Base-by-base conservation (phyloP, 2,113 vertebrate species). In the Carollia perspicillata region DNA sequence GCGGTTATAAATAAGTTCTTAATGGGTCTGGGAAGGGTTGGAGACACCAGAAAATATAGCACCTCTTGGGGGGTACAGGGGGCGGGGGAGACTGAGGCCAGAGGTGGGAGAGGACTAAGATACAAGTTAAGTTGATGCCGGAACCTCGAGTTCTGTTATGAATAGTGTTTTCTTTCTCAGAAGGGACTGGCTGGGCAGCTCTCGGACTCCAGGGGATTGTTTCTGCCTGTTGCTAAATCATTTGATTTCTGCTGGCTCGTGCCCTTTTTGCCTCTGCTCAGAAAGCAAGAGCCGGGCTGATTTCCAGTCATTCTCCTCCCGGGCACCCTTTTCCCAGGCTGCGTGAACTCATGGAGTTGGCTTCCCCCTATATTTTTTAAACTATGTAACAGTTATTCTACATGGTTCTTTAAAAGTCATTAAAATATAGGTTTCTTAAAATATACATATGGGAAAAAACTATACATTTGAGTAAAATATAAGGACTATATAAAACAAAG, bases 1-100 rank as follows among this genome's bases (percentile, higher is more conserved):
- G 95, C 86, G 85, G 8, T 87, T 98, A 98, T 96, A 98, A 98
- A 98, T 97, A 97, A 95, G 85, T 63, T 65, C 58, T 93, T 91
- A 60, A 68, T 6, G 23, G 66, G 44, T 51, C 95, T 95, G 30
- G 89, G 89, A 95, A 97, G 97, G 79, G 18, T 65, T 84, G 88
- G 51, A 97, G 91, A 89, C 26, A 49, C 92, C 90, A 55, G 81
- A 87, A 90, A 96, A 97, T 84, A 71, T 2, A 96, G 77, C 68
- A 85, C 75, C n/a, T 77, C 85, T 90, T 16, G 75, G 74, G 51
- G 47, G 26, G 69, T 37, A 51, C 40, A 9, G 75, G 53, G 75
- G 37, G 51, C 35, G 14, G 37, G 71, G 44, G 44, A 80, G 68
- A 58, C 53, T 18, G 16, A 68, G 81, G 58, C 23, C 78, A 84